Evolutionary conservation across 2,888 invertebrate species (phyloP).

Genomic region (Agyllia agylla): DNA sequence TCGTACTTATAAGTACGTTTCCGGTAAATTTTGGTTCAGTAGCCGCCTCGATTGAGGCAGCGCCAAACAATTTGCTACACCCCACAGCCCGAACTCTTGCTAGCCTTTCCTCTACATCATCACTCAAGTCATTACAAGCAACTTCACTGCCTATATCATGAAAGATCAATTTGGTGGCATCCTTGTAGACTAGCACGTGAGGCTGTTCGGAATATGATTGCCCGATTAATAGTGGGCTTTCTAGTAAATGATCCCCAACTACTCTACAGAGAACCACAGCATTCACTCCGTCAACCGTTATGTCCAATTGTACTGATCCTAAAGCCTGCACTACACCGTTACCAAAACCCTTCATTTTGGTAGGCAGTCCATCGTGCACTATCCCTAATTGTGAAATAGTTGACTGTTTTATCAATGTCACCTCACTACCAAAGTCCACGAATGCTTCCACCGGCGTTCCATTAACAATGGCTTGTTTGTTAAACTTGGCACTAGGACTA

Average conservation of each 20-base stretch:
- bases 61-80: not conserved
- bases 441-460: not conserved
- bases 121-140: not conserved
- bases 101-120: not conserved
- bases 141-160: slow-evolving; percentile 31
- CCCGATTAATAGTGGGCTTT: slow-evolving; percentile 36
- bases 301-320: not conserved
- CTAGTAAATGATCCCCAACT: slow-evolving; percentile 33
- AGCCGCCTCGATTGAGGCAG: not conserved
- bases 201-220: slow-evolving; percentile 54
- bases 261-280: slow-evolving; percentile 26
- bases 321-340: slow-evolving; percentile 25
- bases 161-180: slow-evolving; percentile 28
- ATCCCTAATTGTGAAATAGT: not conserved
- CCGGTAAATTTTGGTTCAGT: not conserved
- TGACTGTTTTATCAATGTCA: slow-evolving; percentile 1
- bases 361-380: not conserved
- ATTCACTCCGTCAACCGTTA: slow-evolving; percentile 38
- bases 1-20: not conserved
- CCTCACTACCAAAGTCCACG: slow-evolving; percentile 27
- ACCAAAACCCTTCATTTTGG: slow-evolving; percentile 43
- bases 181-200: slow-evolving; percentile 38
- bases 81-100: not conserved
- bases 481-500: slow-evolving; percentile 41
- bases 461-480: not conserved